Base-by-base conservation (phyloP, 1,140 invertebrate genomes). In the Pogonognathellus flavescens region DNA sequence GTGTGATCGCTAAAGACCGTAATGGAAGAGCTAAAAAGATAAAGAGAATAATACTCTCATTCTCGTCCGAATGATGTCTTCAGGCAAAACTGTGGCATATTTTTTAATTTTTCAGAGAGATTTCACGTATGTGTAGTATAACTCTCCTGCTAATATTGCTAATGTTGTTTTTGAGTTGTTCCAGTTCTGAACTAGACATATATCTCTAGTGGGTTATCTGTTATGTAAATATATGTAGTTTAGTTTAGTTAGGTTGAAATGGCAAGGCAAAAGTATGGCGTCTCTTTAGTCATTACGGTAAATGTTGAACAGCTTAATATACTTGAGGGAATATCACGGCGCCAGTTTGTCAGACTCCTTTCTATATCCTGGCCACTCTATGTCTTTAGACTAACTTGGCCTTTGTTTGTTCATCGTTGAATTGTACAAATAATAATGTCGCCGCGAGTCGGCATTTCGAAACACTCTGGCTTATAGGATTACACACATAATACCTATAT, bases 301-400 rank as follows among this genome's bases (percentile, higher is more conserved):
- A 50, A 76, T 76, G 31, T 76, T 49, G 70, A 76, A 49, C n/a
- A 50, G n/a, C 22, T 14, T 66, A 25, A 14, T 60, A 22, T 18
- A 60, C 18, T 59, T 59, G 18, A 66, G 62, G 22, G 11, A 66
- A 66, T 66, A 25, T 66, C 31, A 70, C 53, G 83, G 83, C 83
- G 83, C 83, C 70, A 84, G 60, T 53, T 80, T 59, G 83, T 84
- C 83, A 84, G 83, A 20, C 83, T 70, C 10, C 59, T 70, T 50
- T 25, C 57, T 31, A 60, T 52, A 25, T 60, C 20, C 81, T 31
- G 13, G 13, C 52, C 59, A 13, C 60, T 76, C 76, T 57, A 14
- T 53, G 3, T 76, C 10, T 7, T 80, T 82, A 18, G 10, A 14
- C 22, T 82, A 0, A 11, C 53, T 55, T 82, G 80, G 52, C 57